Evolutionary conservation across 2,113 vertebrate species (phyloP), one percentile per base, ranked within the genome.

Genomic region (Miniopterus natalensis): DNA sequence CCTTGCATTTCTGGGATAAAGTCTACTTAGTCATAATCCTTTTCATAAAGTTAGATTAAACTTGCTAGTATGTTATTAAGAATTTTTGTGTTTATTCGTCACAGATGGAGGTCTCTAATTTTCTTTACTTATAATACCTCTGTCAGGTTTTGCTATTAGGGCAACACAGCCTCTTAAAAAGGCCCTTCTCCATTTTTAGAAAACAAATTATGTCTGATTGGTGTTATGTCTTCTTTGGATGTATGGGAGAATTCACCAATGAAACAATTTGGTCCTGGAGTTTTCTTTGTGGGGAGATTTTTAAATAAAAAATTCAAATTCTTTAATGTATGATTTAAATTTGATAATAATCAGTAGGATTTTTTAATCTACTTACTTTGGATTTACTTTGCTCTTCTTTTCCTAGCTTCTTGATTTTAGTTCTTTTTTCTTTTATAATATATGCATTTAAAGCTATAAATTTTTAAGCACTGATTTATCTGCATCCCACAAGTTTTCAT

Each of bases 391-490:
- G 20, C 23, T 80, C 14, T 84, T 90, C 20, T 83, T 79, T 80
- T 66, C 20, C 20, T 84, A 40, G 23, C 4, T 83, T 92, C 53
- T 95, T 84, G 9, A 94, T 90, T 90, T 96, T 95, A 77, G 27
- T 81, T 70, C 9, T 63, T 57, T 73, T 74, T 87, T 66, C 18
- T 47, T 68, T 49, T 86, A 66, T 29, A 84, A 59, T 81, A 59
- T n/a, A 13, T 83, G 8, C 23, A 80, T 79, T 91, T 86, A 75
- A 73, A 89, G 20, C 49, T 89, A 11, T 73, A 18, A 20, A 59
- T 66, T 91, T 92, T 15, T 88, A 70, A 90, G 17, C 55, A 51
- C 7, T 49, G 23, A 31, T 45, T 93, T 91, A n/a, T 70, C 31
- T 57, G 29, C 15, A 53, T 61, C 13, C 21, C 49, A 61, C 36